phyloP scores from a whole-genome alignment of 2,888 invertebrate species.

The Melitaea athalia region DNA sequence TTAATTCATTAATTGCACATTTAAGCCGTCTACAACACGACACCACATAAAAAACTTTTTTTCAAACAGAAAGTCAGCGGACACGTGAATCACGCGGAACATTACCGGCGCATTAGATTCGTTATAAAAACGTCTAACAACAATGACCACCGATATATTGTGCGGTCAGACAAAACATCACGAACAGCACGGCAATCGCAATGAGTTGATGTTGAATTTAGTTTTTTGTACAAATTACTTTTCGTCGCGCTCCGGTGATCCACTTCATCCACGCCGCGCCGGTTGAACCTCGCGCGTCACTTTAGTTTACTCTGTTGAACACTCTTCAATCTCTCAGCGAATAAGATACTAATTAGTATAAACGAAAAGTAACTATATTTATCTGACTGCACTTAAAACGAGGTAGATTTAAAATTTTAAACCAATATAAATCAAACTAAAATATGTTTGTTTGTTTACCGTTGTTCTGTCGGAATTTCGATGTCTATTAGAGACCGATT shows the following conservation, averaged over 20 bases:
- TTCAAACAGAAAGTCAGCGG: slow-evolving; percentile 57
- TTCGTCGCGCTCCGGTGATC: slow-evolving; percentile 79
- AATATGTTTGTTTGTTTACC: slow-evolving; percentile 42
- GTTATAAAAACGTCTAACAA: slow-evolving; percentile 70
- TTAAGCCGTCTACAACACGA: slow-evolving; percentile 27
- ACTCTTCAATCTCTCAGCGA: slow-evolving; percentile 14
- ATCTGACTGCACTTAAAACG: slow-evolving; percentile 20
- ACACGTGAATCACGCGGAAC: slow-evolving; percentile 63
- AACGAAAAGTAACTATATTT: not conserved
- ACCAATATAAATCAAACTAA: slow-evolving; percentile 8
- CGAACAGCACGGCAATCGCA: slow-evolving; percentile 77
- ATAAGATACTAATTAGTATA: not conserved
- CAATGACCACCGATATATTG: slow-evolving; percentile 79
- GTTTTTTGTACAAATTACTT: slow-evolving; percentile 81
- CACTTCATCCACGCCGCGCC: slow-evolving; percentile 68
- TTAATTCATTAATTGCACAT: slow-evolving; percentile 37
- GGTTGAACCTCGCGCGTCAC: slow-evolving; percentile 55
- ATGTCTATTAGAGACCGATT: slow-evolving; percentile 58
- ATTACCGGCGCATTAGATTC: slow-evolving; percentile 72
- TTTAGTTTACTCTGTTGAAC: slow-evolving; percentile 48
- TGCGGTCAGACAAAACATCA: slow-evolving; percentile 81
- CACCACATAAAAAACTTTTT: slow-evolving; percentile 48
- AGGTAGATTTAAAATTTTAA: slow-evolving; percentile 49
- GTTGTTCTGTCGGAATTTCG: slow-evolving; percentile 51
- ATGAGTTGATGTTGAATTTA: slow-evolving; percentile 79